Evolutionary conservation across 2,797 vertebrate species (phyloP).

Genomic region (Urocyon cinereoargenteus): DNA sequence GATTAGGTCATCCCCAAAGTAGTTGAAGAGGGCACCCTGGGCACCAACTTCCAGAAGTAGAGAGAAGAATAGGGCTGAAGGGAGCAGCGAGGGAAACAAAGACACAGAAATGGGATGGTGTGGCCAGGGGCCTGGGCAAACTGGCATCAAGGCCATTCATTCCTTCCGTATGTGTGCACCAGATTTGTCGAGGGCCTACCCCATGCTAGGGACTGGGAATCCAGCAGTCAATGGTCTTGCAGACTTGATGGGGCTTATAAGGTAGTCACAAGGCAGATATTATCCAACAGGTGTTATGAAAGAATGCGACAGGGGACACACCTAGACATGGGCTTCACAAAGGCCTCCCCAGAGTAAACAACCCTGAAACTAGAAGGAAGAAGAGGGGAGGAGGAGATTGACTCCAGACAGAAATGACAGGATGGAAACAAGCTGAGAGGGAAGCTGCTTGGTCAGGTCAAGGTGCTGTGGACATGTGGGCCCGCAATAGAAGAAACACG

Average conservation of each 20-base stretch:
- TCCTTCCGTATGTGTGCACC: not conserved
- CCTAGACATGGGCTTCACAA: not conserved
- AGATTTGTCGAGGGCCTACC: not conserved
- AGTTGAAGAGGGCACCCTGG: slow-evolving; percentile 45
- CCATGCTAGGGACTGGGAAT: not conserved
- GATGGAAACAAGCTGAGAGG: rapidly evolving
- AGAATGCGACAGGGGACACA: not conserved
- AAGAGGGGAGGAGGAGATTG: not conserved
- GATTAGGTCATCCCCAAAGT: slow-evolving; percentile 76
- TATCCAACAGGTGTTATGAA: not conserved
- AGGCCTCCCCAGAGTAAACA: not conserved
- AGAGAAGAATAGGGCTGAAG: not conserved
- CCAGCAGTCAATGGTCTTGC: not conserved
- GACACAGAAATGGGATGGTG: not conserved
- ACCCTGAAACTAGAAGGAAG: not conserved
- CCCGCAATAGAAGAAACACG: not conserved
- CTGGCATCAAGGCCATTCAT: not conserved
- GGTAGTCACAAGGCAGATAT: not conserved
- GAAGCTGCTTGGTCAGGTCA: not conserved
- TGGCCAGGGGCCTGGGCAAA: not conserved
- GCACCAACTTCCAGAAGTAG: slow-evolving; percentile 42
- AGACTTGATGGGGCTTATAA: not conserved
- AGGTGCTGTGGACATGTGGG: no score
- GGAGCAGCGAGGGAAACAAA: not conserved
- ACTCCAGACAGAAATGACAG: not conserved